Evolutionary conservation across 2,113 vertebrate species (phyloP).

Genomic region (Thunnus maccoyii): DNA sequence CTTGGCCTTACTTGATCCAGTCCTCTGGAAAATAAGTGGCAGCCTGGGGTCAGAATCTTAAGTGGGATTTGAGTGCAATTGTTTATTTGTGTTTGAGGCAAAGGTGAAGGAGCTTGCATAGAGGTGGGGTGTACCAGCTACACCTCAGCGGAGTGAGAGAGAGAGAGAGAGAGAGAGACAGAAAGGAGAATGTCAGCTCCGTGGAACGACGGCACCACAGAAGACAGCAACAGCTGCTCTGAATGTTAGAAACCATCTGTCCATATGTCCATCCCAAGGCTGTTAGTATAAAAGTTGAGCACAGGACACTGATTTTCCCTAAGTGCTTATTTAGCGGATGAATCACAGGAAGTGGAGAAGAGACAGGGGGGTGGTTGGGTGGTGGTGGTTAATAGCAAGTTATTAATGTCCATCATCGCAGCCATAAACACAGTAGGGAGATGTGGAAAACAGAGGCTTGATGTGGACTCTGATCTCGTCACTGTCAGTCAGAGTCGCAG

Average conservation of each 20-base stretch:
- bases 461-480: conserved; percentile 43
- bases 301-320: conserved; percentile 30
- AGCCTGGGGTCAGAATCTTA: conserved; percentile 88
- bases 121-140: conserved; percentile 23
- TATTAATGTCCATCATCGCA: conserved; percentile 52
- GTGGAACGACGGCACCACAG: neutral
- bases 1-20: conserved; percentile 78
- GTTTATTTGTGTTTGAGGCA: conserved; percentile 68
- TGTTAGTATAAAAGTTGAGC: neutral
- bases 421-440: conserved; percentile 26
- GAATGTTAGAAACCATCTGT: neutral
- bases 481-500: conserved; percentile 48
- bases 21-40: conserved; percentile 79
- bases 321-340: conserved; percentile 54
- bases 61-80: conserved; percentile 92
- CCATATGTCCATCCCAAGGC: neutral
- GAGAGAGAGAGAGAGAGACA: neutral
- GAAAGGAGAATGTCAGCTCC: conserved; percentile 1
- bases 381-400: conserved; percentile 49
- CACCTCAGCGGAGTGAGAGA: conserved; percentile 28
- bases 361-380: neutral
- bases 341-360: conserved; percentile 34
- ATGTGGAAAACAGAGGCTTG: conserved; percentile 43
- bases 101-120: conserved; percentile 50
- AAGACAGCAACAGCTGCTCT: neutral